Evolutionary conservation across 1,140 invertebrate species (phyloP), one percentile per base, ranked within the genome.

Genomic region (Coenobita brevimanus): DNA sequence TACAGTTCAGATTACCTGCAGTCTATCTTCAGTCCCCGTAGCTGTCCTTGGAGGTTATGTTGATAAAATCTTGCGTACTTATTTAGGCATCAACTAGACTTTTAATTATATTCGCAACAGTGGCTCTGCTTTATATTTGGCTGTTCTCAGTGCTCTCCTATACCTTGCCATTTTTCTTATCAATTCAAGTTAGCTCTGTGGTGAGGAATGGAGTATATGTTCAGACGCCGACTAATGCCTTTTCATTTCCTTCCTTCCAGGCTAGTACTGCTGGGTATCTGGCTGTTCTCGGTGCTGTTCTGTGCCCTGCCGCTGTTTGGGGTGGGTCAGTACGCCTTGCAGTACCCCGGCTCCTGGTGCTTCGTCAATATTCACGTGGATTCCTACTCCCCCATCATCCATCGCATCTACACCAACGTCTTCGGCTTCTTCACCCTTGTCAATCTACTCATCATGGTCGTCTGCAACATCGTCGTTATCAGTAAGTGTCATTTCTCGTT

Each of bases 291-390:
- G 1, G 84, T 73, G 43, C 46, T 87, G 50, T 87, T 87, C 76
- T 87, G 84, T 76, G 76, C 76, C 43, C 64, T 81, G 84, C 84
- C 84, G 27, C 84, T 87, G 27, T 87, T 87, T 64, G 84, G 84
- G 33, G 21, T 71, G 27, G 84, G 84, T 15, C 84, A 87, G 84
- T 87, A 87, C 62, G 84, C 38, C n/a, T 62, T 87, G 10, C 84
- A 87, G 76, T 87, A 87, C 75, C 84, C 84, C 1, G 84, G 84
- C 0, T 87, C 84, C 43, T 87, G 76, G 84, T 87, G 76, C 64
- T 87, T 73, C 62, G 75, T 87, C 62, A 80, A 87, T 76, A 80
- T 80, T 64, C 84, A 87, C 84, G 84, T 81, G 41, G 30, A n/a
- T 43, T 24, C n/a, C 38, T 13, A 33, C 30, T 69, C 84, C 21